These are phyloP conservation scores for Drosophila leonis DNA, from an alignment of 2,888 invertebrate species.

Conservation along the genomic window DNA sequence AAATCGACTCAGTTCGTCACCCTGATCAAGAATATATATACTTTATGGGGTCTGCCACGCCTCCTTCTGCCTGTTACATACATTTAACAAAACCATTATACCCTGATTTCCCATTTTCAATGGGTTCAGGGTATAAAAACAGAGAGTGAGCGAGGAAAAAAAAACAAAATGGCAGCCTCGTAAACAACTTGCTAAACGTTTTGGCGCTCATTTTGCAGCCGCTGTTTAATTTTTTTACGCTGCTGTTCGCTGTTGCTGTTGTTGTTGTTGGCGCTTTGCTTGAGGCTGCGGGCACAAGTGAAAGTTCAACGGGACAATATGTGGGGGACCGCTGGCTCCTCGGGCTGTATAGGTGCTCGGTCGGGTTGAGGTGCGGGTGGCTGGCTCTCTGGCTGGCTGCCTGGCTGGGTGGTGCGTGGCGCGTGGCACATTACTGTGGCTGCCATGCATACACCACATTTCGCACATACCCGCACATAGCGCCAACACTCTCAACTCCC, in stretches of 20 bases:
- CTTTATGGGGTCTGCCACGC: too few species aligned
- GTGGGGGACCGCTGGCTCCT: conserved; percentile 31
- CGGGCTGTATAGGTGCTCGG: conserved; percentile 12
- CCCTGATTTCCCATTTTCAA: too few species aligned
- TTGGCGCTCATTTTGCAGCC: conserved; percentile 77
- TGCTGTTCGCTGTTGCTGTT: conserved; percentile 1
- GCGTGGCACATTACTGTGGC: conserved; percentile 38
- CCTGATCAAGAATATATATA: too few species aligned
- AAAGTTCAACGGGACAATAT: conserved; percentile 68
- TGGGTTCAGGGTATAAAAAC: too few species aligned
- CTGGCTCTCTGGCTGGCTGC: neutral
- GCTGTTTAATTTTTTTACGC: conserved; percentile 69
- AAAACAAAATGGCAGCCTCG: conserved; percentile 67
- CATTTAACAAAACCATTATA: too few species aligned
- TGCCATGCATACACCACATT: conserved; percentile 66
- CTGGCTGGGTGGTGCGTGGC: conserved; percentile 2
- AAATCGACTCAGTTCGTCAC: too few species aligned
- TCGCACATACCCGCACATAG: conserved; percentile 51
- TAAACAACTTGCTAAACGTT: conserved; percentile 79
- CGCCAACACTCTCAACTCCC: neutral
- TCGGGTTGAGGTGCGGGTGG: conserved; percentile 9
- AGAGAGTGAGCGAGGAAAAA: conserved; percentile 3
- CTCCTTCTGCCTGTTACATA: too few species aligned
- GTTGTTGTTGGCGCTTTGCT: conserved; percentile 29
- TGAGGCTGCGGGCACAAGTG: conserved; percentile 67